Percentiles rank a stretch among this genome's conserved stretches.
phyloP scores from a whole-genome alignment of 2,113 vertebrate genomes.

The Cyanoderma ruficeps region DNA sequence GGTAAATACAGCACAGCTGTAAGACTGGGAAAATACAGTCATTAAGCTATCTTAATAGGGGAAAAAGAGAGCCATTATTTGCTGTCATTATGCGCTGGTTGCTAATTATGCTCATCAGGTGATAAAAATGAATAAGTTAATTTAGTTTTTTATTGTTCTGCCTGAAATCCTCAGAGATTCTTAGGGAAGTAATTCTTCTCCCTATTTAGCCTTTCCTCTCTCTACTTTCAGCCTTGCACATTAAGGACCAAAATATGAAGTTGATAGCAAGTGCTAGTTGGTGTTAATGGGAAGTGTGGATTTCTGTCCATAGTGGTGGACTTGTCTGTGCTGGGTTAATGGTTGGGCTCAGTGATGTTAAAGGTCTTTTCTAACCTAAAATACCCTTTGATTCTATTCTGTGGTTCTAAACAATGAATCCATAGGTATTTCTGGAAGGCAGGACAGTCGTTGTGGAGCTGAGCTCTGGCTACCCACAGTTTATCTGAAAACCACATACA shows the following conservation, averaged over 20 bases:
- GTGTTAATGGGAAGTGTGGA: not conserved
- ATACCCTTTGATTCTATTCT: not conserved
- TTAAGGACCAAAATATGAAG: not conserved
- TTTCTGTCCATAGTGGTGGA: not conserved
- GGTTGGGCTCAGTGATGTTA: not conserved
- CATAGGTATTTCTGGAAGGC: not conserved
- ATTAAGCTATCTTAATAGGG: conserved; percentile 69
- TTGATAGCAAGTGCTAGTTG: not conserved
- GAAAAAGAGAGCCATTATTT: conserved; percentile 71
- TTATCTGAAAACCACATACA: not conserved
- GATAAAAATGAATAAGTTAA: conserved; percentile 65
- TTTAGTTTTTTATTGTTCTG: conserved; percentile 64
- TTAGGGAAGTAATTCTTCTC: conserved; percentile 25
- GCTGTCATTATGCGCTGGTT: conserved; percentile 73
- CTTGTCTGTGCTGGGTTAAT: not conserved
- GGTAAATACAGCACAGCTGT: conserved; percentile 27
- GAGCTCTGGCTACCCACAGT: not conserved
- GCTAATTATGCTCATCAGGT: conserved; percentile 73
- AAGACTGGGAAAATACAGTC: conserved; percentile 65
- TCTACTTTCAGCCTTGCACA: not conserved
- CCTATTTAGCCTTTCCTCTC: not conserved
- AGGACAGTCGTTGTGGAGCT: not conserved
- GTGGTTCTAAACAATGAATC: not conserved
- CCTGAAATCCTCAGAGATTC: conserved; percentile 35
- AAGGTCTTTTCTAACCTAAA: not conserved